Evolutionary conservation across 2,888 invertebrate species (phyloP).

Genomic region (Invenusta paracnida): DNA sequence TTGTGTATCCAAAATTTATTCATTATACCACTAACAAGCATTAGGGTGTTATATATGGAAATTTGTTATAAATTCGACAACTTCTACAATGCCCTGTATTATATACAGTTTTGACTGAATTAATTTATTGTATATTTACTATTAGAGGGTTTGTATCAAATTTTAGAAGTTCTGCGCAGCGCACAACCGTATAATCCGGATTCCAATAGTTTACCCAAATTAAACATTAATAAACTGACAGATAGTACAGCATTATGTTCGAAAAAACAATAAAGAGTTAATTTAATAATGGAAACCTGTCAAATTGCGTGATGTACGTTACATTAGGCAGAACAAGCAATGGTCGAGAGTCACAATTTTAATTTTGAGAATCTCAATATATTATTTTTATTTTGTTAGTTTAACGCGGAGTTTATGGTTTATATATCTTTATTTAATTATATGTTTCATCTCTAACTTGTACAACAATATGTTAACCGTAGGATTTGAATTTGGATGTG

Average conservation of each 20-base stretch:
- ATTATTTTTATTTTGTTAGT: not conserved
- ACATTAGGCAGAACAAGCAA: not conserved
- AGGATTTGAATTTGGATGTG: no score
- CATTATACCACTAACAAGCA: no score
- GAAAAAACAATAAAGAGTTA: not conserved
- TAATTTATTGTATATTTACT: no score
- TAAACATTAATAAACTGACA: constrained; percentile 23
- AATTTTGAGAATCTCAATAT: not conserved
- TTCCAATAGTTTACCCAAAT: not conserved
- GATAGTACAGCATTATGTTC: not conserved
- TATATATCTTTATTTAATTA: not conserved
- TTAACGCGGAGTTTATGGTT: not conserved
- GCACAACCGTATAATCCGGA: not conserved
- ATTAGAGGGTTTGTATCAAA: not conserved
- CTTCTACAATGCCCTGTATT: no score
- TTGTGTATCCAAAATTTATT: no score
- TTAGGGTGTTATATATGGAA: no score
- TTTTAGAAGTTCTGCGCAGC: not conserved
- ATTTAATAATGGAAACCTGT: constrained; percentile 26
- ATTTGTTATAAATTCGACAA: no score
- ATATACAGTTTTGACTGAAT: not conserved
- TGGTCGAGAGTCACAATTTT: not conserved
- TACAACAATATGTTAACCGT: no score
- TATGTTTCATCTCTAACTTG: not conserved
- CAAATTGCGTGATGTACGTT: not conserved